Conservation (phyloP, 2,888 invertebrate species). For the Melolontha melolontha region DNA sequence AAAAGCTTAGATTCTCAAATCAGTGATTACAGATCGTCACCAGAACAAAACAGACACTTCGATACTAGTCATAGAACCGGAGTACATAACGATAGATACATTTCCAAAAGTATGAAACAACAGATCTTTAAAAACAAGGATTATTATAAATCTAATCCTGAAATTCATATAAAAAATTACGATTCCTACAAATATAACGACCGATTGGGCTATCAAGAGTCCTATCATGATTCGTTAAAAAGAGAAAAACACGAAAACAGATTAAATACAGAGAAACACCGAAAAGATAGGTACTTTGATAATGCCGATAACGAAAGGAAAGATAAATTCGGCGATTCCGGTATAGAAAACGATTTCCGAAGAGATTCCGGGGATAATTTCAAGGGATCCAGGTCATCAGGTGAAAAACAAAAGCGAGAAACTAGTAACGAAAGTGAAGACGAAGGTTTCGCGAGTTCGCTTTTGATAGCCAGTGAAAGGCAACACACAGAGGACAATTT, state of each 20-base stretch:
- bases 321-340: slow-evolving; percentile 79
- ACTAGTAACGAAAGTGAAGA: slow-evolving; percentile 73
- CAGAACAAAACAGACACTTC: slow-evolving; percentile 66
- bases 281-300: slow-evolving; percentile 64
- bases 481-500: slow-evolving; percentile 78
- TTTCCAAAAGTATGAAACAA: slow-evolving; percentile 52
- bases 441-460: slow-evolving; percentile 76
- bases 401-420: slow-evolving; percentile 54
- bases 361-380: slow-evolving; percentile 73
- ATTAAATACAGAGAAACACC: slow-evolving; percentile 58
- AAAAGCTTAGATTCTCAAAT: slow-evolving; percentile 76
- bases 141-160: slow-evolving; percentile 73
- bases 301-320: slow-evolving; percentile 68
- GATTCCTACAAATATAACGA: slow-evolving; percentile 68
- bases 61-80: slow-evolving; percentile 57
- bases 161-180: slow-evolving; percentile 67
- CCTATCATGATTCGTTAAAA: slow-evolving; percentile 73
- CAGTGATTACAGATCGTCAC: slow-evolving; percentile 71
- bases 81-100: slow-evolving; percentile 54
- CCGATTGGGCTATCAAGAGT: slow-evolving; percentile 54
- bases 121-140: slow-evolving; percentile 63
- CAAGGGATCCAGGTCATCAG: slow-evolving; percentile 51
- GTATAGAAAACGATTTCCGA: slow-evolving; percentile 84
- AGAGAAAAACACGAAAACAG: slow-evolving; percentile 70
- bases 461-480: slow-evolving; percentile 79